Evolutionary conservation across 2,888 invertebrate species (phyloP).

Genomic region (Stenchaetothrips biformis): DNA sequence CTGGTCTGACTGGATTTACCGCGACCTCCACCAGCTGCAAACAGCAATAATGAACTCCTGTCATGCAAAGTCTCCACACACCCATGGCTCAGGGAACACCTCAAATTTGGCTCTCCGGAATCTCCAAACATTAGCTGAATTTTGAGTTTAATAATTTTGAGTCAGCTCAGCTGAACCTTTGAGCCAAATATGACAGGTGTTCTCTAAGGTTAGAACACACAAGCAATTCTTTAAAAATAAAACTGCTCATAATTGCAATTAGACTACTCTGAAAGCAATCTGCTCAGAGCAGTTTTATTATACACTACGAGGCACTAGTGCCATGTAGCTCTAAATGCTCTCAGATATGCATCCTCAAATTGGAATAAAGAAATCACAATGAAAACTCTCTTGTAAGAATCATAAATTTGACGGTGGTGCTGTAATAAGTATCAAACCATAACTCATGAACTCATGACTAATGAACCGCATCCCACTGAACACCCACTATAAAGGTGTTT

Average conservation of each 20-base stretch:
- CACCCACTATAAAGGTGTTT: too few species aligned
- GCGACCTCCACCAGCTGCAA: conserved; percentile 32
- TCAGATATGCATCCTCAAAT: background rate
- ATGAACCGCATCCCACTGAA: too few species aligned
- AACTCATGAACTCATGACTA: too few species aligned
- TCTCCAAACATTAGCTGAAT: background rate
- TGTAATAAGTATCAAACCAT: too few species aligned
- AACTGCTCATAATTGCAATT: background rate
- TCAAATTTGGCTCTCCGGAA: background rate
- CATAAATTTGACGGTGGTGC: too few species aligned
- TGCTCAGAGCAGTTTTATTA: background rate
- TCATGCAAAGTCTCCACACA: conserved; percentile 2
- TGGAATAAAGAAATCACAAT: too few species aligned
- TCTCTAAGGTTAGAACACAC: background rate
- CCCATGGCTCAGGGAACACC: background rate
- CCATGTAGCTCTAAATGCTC: conserved; percentile 1
- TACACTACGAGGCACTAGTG: background rate
- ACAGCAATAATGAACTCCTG: conserved; percentile 23
- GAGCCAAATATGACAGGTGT: background rate
- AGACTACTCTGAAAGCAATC: background rate
- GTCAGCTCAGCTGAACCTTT: background rate
- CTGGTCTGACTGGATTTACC: conserved; percentile 34
- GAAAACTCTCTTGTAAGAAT: too few species aligned
- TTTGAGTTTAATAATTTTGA: background rate
- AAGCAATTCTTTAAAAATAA: background rate